A percentile compares a stretch with the other conserved stretches of the same genome.
These are phyloP conservation scores for Muscicapa comitata DNA, from an alignment of 2,797 vertebrate genomes.

Conservation along the genomic window DNA sequence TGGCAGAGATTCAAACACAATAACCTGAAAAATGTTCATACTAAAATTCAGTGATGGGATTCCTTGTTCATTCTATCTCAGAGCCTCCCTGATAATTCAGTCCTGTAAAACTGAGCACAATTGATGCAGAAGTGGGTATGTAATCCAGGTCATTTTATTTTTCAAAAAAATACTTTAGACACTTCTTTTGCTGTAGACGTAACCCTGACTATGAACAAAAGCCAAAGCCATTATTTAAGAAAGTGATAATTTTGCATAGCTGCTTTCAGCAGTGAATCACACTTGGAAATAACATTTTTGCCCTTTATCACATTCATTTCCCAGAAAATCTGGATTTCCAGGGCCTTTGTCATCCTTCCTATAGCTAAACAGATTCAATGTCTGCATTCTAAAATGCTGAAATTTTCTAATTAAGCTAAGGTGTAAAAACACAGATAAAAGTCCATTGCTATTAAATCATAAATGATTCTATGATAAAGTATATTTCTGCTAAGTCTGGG, in stretches of 20 bases:
- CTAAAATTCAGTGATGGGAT: neutral
- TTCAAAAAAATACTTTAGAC: neutral
- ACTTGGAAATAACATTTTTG: slow-evolving; percentile 1
- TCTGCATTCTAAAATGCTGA: neutral
- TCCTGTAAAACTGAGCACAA: neutral
- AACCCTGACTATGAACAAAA: neutral
- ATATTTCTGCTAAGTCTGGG: neutral
- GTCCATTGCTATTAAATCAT: neutral
- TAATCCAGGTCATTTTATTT: neutral
- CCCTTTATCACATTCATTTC: neutral
- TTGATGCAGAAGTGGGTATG: neutral
- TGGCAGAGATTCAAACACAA: slow-evolving; percentile 23
- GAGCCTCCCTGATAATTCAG: neutral
- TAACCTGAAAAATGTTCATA: slow-evolving; percentile 5
- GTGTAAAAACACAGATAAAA: neutral
- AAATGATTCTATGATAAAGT: neutral
- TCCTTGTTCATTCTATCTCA: slow-evolving; percentile 27
- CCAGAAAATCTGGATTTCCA: neutral
- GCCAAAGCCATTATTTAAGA: neutral
- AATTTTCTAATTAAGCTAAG: neutral
- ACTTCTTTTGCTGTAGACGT: neutral
- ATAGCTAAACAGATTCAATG: neutral
- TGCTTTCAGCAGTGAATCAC: neutral
- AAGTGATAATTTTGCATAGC: neutral
- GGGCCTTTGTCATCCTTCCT: neutral